These are phyloP conservation scores for Cisticola juncidis DNA, from an alignment of 2,113 vertebrate genomes.

Conservation along the genomic window DNA sequence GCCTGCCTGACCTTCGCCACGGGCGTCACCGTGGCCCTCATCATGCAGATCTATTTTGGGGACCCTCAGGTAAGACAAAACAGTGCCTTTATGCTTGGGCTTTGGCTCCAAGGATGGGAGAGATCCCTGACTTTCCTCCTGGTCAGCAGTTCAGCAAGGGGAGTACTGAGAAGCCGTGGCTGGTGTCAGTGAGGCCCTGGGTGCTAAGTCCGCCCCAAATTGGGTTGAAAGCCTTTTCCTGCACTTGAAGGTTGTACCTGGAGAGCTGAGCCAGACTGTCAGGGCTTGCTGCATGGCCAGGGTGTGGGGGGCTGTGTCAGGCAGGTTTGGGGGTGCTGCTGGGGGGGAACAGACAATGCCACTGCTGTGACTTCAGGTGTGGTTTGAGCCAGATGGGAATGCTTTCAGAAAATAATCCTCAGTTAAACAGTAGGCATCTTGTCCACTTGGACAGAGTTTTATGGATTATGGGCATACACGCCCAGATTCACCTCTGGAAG, in stretches of 20 bases:
- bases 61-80: constrained; percentile 86
- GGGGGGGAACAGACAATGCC: rapidly evolving
- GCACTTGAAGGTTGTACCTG: neutral
- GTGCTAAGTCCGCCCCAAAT: neutral
- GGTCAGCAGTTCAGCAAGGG: rapidly evolving
- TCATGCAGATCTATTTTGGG: constrained; percentile 98
- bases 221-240: neutral
- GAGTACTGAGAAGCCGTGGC: neutral
- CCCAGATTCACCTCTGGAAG: neutral
- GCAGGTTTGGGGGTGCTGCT: neutral
- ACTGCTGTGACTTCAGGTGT: neutral
- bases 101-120: neutral
- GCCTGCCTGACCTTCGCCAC: constrained; percentile 95
- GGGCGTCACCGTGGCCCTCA: constrained; percentile 91
- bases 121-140: neutral
- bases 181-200: neutral
- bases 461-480: neutral
- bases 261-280: neutral
- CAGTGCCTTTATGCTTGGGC: neutral
- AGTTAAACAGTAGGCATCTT: neutral
- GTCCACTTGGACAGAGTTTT: neutral
- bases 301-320: neutral
- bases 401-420: neutral
- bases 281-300: rapidly evolving
- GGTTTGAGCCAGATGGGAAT: neutral